Evolutionary conservation across 2,113 vertebrate species (phyloP), one percentile per base, ranked within the genome.

Genomic region (Sander lucioperca): DNA sequence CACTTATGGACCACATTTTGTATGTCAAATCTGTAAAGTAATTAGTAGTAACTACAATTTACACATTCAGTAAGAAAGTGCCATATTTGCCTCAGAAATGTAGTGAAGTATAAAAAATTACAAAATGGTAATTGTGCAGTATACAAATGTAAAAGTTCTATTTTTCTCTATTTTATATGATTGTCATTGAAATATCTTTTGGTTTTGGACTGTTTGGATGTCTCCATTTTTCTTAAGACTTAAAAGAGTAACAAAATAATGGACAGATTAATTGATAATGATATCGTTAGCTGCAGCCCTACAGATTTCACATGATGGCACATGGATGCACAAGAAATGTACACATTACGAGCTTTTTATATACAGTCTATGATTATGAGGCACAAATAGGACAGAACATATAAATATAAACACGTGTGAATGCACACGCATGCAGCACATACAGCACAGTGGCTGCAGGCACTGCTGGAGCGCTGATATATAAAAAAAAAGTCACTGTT

Each of bases 401-500:
- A 21, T 51, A 30, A 62, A 53, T 36, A 83, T 2, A 65, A 19
- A 51, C 15, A 80, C 8, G 18, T 70, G 66, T 16, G 69, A 45
- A 15, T 14, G 12, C 6, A 5, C 54, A 85, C 56, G 67, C 63
- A 88, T 45, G 6, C 53, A 79, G 39, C 48, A 73, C 58, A 88
- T 36, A 3, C 53, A 79, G 39, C 48, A 73, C 62, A 77, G 63
- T 16, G 25, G 54, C 82, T 64, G 64, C 79, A 67, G 62, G 30
- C 53, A 12, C 23, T 69, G 69, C 70, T 70, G 65, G 5, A 65
- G 62, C 7, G 4, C 19, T 48, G 59, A 79, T 30, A 13, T 18
- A 79, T 64, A 67, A 76, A 86, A 75, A 72, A 78, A 83, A 74
- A 33, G 9, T 58, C 30, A 79, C 48, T 86, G 54, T 81, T 83